These are phyloP conservation scores for Thalassoma bifasciatum DNA, from an alignment of 2,113 vertebrate species.

Conservation along the genomic window DNA sequence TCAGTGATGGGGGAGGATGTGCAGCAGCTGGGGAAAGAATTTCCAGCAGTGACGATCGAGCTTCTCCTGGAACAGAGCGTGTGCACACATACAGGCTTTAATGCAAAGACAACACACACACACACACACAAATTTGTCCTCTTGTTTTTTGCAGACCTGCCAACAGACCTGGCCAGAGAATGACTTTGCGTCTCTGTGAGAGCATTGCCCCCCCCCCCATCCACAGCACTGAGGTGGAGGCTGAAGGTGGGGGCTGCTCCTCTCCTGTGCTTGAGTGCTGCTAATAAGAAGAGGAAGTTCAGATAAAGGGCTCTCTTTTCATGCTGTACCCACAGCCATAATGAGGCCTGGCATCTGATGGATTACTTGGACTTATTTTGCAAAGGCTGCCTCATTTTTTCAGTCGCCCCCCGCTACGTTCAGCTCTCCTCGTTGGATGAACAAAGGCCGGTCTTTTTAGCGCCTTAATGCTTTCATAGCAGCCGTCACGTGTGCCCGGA, in stretches of 20 bases:
- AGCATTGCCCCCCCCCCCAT: conserved; percentile 25
- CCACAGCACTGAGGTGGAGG: conserved; percentile 36
- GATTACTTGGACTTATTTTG: conserved; percentile 74
- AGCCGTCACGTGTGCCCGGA: conserved; percentile 41
- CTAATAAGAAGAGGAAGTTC: conserved; percentile 77
- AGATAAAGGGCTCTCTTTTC: conserved; percentile 71
- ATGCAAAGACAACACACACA: conserved; percentile 9
- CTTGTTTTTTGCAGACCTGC: conserved; percentile 61
- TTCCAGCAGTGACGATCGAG: conserved; percentile 50
- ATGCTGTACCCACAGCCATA: conserved; percentile 68
- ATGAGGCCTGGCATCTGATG: conserved; percentile 78
- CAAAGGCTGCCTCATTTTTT: conserved; percentile 73
- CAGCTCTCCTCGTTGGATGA: conserved; percentile 44
- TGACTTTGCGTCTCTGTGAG: conserved; percentile 64
- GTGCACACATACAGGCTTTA: conserved; percentile 23
- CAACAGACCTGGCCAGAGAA: conserved; percentile 41
- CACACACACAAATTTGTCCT: conserved; percentile 41
- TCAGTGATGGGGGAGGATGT: conserved; percentile 38
- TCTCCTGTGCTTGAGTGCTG: conserved; percentile 51
- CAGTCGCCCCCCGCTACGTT: conserved; percentile 46
- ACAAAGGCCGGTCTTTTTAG: conserved; percentile 63
- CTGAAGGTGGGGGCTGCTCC: conserved; percentile 38
- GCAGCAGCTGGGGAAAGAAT: conserved; percentile 69
- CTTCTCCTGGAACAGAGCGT: conserved; percentile 36
- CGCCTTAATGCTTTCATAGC: conserved; percentile 52